A percentile compares a stretch with the other conserved stretches of the same genome.
Conservation (phyloP, 2,888 invertebrate genomes). For the Calliphora vomitoria region DNA sequence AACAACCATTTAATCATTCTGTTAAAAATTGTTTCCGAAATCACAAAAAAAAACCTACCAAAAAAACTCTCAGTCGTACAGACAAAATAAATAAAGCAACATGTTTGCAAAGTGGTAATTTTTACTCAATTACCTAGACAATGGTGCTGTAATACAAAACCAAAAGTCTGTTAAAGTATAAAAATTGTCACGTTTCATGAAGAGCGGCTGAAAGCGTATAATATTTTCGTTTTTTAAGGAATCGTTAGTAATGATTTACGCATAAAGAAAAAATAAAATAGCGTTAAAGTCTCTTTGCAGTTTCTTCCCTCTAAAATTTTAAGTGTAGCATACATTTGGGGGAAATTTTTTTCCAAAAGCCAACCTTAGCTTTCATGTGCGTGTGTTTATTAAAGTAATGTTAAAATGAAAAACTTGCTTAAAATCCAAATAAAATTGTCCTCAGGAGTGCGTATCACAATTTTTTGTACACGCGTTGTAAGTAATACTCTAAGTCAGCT, state of each 20-base stretch:
- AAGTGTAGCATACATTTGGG: not conserved
- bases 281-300: not conserved
- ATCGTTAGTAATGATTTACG: slow-evolving; percentile 40
- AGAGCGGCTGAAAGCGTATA: not conserved
- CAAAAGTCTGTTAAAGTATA: slow-evolving; percentile 32
- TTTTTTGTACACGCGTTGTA: slow-evolving; percentile 22
- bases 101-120: slow-evolving; percentile 28
- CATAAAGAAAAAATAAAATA: slow-evolving; percentile 10
- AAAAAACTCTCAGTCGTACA: not conserved
- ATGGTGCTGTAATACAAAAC: slow-evolving; percentile 8
- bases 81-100: not conserved
- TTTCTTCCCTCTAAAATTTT: not conserved
- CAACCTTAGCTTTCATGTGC: slow-evolving; percentile 8
- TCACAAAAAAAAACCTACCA: not conserved
- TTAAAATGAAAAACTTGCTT: not conserved
- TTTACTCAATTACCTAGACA: slow-evolving; percentile 54
- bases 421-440: not conserved
- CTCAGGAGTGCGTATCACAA: slow-evolving; percentile 17
- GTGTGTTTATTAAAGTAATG: not conserved
- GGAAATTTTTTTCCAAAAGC: slow-evolving; percentile 6
- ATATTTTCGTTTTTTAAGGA: not conserved
- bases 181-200: slow-evolving; percentile 45
- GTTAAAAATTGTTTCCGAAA: not conserved
- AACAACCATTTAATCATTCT: slow-evolving; percentile 20
- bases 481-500: not conserved